A percentile compares a stretch with the other conserved stretches of the same genome.
Evolutionary conservation across 2,797 vertebrate genomes (phyloP).

Genomic region (Zonotrichia albicollis): DNA sequence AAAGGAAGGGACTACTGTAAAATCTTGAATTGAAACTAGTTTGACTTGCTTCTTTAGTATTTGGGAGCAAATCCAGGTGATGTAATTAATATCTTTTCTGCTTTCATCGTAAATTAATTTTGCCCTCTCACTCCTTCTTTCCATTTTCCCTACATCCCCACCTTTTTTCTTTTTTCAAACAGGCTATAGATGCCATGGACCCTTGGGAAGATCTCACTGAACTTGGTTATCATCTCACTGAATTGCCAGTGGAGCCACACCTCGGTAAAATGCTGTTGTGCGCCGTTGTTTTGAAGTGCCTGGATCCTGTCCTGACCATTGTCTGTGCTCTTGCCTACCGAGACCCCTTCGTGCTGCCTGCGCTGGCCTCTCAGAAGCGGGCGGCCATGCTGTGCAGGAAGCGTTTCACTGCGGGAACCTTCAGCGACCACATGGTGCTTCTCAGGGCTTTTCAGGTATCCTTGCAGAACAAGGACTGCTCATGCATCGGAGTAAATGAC

Average conservation of each 20-base stretch:
- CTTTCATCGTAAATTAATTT: not conserved
- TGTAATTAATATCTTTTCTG: not conserved
- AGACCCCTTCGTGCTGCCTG: constrained; percentile 91
- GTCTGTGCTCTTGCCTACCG: constrained; percentile 90
- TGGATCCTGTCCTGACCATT: constrained; percentile 95
- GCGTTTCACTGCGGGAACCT: constrained; percentile 85
- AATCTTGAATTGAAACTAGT: not conserved
- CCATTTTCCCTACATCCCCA: rapidly evolving
- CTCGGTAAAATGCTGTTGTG: constrained; percentile 97
- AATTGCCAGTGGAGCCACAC: constrained; percentile 92
- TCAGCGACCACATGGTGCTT: constrained; percentile 97
- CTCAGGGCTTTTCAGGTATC: constrained; percentile 94
- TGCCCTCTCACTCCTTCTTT: rapidly evolving
- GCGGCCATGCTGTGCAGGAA: constrained; percentile 88
- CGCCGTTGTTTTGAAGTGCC: constrained; percentile 89
- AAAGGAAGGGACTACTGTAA: not conserved
- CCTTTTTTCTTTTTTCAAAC: not conserved
- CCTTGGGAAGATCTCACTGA: constrained; percentile 90
- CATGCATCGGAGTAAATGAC: not conserved
- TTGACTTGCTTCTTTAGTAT: not conserved
- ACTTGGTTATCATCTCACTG: constrained; percentile 91
- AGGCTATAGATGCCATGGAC: constrained; percentile 95
- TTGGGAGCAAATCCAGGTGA: not conserved
- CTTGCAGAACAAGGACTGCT: not conserved
- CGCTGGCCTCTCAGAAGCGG: constrained; percentile 85